Evolutionary conservation across 2,888 invertebrate genomes (phyloP), one percentile per base, ranked within the genome.

Genomic region (Heteromurus nitidus): DNA sequence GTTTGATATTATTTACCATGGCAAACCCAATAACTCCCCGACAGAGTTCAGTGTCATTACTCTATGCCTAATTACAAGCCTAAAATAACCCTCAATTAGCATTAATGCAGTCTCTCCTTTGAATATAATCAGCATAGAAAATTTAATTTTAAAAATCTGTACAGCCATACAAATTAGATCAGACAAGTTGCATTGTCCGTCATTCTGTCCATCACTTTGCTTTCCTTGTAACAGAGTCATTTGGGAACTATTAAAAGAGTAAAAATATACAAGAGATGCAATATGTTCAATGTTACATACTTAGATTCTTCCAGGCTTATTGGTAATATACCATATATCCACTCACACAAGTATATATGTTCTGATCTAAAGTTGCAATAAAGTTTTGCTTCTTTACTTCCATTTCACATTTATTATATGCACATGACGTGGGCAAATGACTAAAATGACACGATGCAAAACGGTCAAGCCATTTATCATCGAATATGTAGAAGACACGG

Each of bases 391-490:
- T 5, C n/a, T 47, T 16, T 47, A n/a, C 47, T 47, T 13, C 16
- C 47, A n/a, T 13, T 5, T 9, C 36, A 13, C 36, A 36, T 36
- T 36, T 36, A 36, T 36, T 36, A 36, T 36, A 5, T 36, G 5
- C 36, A 9, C 13, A 28, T 50, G 47, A 67, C 67, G 55, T 69
- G 69, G 22, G 69, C 18, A 69, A 30, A 62, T 62, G 62, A 62
- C 18, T 31, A 31, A 62, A 69, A 55, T 69, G 69, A 69, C 69
- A 69, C 20, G 69, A 69, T 53, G 55, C 69, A 69, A 69, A 69
- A 55, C 55, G 69, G 69, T 18, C 69, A 69, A n/a, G 31, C 55
- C 69, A 69, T 69, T 69, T 69, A 55, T 69, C 69, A 69, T 55
- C 20, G 47, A 47, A 47, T 47, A 16, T 5, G 3, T 47, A n/a